phyloP scores from a whole-genome alignment of 2,113 vertebrate species.

The Emydocephalus ijimae region DNA sequence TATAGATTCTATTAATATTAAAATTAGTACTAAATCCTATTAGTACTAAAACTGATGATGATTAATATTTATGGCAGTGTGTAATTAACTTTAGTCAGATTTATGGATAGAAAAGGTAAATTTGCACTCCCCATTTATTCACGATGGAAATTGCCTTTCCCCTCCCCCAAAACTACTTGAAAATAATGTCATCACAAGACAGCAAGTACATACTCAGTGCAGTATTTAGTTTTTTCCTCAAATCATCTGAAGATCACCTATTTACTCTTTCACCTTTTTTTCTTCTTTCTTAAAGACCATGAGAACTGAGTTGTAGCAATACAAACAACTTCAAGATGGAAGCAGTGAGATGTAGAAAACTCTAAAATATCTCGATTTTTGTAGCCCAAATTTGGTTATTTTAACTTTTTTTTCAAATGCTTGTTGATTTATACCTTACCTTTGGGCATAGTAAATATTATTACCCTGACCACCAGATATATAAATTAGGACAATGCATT shows the following conservation, averaged over 20 bases:
- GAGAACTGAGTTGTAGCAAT: background rate
- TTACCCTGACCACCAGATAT: background rate
- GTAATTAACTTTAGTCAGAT: background rate
- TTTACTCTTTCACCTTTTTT: background rate
- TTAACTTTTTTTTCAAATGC: background rate
- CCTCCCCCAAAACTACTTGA: background rate
- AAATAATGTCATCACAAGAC: background rate
- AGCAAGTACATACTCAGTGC: background rate
- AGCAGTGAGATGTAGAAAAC: background rate
- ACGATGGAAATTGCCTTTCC: background rate
- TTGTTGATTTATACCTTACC: background rate
- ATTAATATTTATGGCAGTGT: background rate
- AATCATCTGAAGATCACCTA: background rate
- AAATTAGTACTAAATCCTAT: too few species aligned
- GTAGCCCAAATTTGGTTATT: background rate
- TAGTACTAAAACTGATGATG: background rate
- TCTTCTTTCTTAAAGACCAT: background rate
- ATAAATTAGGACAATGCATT: background rate
- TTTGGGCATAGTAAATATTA: background rate
- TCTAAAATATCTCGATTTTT: background rate
- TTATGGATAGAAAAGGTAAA: background rate
- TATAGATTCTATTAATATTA: background rate
- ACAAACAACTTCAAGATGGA: background rate
- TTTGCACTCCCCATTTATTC: background rate
- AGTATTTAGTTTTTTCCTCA: background rate